phyloP scores from a whole-genome alignment of 2,113 vertebrate species.

The Rallus limicola region DNA sequence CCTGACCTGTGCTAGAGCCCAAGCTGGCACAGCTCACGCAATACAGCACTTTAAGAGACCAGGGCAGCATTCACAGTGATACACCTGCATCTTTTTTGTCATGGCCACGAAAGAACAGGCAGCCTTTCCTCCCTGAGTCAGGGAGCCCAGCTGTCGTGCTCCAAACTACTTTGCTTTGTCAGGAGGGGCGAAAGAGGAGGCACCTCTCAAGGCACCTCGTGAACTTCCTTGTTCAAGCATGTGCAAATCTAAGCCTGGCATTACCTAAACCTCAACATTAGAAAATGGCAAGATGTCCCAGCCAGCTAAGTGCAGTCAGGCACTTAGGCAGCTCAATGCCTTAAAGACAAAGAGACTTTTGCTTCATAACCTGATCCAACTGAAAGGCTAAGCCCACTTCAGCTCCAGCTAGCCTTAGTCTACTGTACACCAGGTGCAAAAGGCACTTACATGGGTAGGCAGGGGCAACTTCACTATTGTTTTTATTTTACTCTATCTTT shows the following conservation, averaged over 20 bases:
- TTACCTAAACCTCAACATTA: neutral
- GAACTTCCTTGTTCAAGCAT: neutral
- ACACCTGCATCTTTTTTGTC: fast-evolving
- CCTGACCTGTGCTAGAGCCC: too few relatives aligned
- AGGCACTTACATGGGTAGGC: neutral
- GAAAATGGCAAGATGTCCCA: neutral
- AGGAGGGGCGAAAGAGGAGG: neutral
- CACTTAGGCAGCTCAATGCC: neutral
- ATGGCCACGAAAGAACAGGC: neutral
- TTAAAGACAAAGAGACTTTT: neutral
- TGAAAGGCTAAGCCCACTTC: neutral
- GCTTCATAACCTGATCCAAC: neutral
- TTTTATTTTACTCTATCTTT: too few relatives aligned
- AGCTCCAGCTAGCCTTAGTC: neutral
- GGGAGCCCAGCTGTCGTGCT: neutral
- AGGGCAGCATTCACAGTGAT: neutral
- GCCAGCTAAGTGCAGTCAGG: neutral
- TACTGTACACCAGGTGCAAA: neutral
- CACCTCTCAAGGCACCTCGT: neutral
- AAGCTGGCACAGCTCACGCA: neutral
- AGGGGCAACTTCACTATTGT: neutral
- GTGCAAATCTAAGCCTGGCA: neutral
- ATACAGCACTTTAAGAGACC: fast-evolving
- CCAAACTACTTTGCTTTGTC: neutral
- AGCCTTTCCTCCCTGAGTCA: neutral